Evolutionary conservation across 92 coral and sea anemone genomes (phyloP).

Genomic region (Epizoanthus stellaris): DNA sequence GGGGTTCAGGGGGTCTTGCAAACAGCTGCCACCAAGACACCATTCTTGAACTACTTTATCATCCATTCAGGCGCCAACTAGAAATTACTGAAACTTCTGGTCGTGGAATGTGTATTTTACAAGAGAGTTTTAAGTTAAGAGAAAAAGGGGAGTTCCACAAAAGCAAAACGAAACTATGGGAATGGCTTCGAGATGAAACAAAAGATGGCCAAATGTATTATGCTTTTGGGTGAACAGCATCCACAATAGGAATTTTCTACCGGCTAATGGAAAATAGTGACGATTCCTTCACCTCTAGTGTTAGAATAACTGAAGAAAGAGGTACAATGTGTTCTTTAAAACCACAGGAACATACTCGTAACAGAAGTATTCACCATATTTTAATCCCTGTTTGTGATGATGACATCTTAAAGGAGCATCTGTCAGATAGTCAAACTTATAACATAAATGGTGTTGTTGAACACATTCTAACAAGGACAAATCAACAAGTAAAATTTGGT

Average conservation of each 20-base stretch:
- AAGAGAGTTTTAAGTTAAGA: constrained; percentile 42
- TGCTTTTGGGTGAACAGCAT: constrained; percentile 47
- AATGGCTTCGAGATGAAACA: constrained; percentile 64
- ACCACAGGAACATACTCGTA: background rate
- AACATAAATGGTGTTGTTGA: constrained; percentile 6
- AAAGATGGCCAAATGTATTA: constrained; percentile 51
- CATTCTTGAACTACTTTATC: constrained; percentile 53
- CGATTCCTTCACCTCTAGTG: background rate
- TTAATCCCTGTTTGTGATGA: constrained; percentile 33
- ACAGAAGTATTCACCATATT: constrained; percentile 4
- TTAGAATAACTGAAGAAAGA: constrained; percentile 25
- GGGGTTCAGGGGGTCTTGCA: constrained; percentile 21
- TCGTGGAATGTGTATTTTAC: constrained; percentile 18
- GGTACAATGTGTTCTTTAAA: constrained; percentile 20
- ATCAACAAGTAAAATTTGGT: constrained; percentile 10
- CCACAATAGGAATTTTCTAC: constrained; percentile 26
- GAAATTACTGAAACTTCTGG: background rate
- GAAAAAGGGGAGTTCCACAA: constrained; percentile 51
- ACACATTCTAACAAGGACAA: constrained; percentile 20
- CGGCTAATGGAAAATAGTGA: background rate
- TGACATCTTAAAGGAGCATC: constrained; percentile 22
- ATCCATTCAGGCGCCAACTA: constrained; percentile 48
- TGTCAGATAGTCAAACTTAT: background rate
- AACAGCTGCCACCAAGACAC: constrained; percentile 74
- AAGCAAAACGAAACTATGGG: constrained; percentile 58